These are phyloP conservation scores for Todiramphus saurophagus DNA, from an alignment of 2,113 vertebrate genomes.

Conservation along the genomic window DNA sequence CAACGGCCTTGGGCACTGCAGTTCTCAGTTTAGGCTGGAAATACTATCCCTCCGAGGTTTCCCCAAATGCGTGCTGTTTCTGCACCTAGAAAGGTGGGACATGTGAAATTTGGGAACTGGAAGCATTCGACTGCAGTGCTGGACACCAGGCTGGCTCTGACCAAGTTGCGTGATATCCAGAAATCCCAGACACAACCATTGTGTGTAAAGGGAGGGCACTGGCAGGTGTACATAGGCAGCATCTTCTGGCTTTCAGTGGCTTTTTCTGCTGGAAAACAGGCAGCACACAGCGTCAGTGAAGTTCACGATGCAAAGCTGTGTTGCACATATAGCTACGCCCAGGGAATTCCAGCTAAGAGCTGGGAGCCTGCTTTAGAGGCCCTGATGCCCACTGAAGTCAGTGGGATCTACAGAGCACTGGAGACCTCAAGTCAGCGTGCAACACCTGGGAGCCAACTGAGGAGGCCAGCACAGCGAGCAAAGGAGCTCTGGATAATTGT, in stretches of 20 bases:
- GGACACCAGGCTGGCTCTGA: not conserved
- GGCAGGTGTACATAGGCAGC: fast-evolving
- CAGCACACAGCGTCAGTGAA: fast-evolving
- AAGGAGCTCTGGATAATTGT: not conserved
- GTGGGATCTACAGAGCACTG: fast-evolving
- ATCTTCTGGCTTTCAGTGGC: not conserved
- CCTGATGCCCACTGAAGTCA: not conserved
- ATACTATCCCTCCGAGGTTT: not conserved
- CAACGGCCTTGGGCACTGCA: not conserved
- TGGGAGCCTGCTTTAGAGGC: fast-evolving
- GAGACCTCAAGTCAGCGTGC: not conserved
- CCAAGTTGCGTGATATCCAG: not conserved
- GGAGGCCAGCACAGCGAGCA: not conserved
- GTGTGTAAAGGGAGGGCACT: fast-evolving
- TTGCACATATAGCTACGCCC: not conserved
- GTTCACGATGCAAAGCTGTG: not conserved
- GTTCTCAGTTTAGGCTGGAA: not conserved
- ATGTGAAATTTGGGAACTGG: fast-evolving
- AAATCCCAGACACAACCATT: not conserved
- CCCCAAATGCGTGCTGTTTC: fast-evolving
- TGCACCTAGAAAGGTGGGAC: not conserved
- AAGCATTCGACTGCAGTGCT: not conserved
- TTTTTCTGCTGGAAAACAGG: fast-evolving
- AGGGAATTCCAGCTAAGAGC: not conserved
- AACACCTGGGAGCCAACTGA: fast-evolving